A percentile compares a stretch with the other conserved stretches of the same genome.
phyloP scores from a whole-genome alignment of 53 echinoderm and acorn worm genomes.

The Henricia sp. region DNA sequence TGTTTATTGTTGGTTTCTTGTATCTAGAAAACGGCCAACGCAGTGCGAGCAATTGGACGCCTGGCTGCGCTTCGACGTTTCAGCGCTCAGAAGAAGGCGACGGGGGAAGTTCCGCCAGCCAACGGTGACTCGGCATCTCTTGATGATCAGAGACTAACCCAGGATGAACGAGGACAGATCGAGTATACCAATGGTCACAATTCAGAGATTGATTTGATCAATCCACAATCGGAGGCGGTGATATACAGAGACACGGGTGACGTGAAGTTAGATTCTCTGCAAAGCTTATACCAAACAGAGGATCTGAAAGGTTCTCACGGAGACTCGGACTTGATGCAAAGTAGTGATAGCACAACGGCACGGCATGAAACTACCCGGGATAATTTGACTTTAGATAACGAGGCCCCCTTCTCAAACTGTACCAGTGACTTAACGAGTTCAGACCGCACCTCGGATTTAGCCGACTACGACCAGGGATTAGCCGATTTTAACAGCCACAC shows the following conservation, averaged over 20 bases:
- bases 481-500: slow-evolving; percentile 38
- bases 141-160: slow-evolving; percentile 3
- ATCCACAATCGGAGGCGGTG: slow-evolving; percentile 4
- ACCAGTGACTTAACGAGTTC: slow-evolving; percentile 41
- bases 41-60: slow-evolving; percentile 95
- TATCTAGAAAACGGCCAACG: slow-evolving; percentile 92
- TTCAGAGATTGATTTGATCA: slow-evolving; percentile 46
- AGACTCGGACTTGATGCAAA: too few relatives aligned
- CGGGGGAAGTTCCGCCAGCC: slow-evolving; percentile 20
- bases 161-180: background rate
- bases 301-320: slow-evolving; percentile 14
- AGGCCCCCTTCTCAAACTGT: slow-evolving; percentile 50
- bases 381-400: slow-evolving; percentile 8
- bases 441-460: slow-evolving; percentile 48
- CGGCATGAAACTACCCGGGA: slow-evolving; percentile 1
- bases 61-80: slow-evolving; percentile 85
- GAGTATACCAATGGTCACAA: background rate
- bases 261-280: background rate
- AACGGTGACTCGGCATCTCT: slow-evolving; percentile 21
- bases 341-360: too few relatives aligned
- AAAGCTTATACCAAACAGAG: slow-evolving; percentile 12
- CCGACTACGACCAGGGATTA: slow-evolving; percentile 35
- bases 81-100: slow-evolving; percentile 65
- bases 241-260: background rate
- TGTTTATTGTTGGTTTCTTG: slow-evolving; percentile 25